Base-by-base conservation (phyloP, 2,888 invertebrate species). In the Thalpophila matura region DNA sequence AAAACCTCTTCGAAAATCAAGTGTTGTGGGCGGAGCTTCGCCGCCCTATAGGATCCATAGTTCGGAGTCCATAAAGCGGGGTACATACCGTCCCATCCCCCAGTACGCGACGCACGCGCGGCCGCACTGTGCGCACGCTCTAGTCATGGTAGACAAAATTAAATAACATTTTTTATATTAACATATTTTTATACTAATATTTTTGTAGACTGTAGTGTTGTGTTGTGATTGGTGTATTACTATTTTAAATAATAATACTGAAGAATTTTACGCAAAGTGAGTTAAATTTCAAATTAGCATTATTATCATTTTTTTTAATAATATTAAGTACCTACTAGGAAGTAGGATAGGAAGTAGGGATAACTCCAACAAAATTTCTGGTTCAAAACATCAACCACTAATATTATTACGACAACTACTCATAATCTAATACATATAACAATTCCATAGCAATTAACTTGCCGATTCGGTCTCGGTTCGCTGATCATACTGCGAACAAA, bases 91-190 rank as follows among this genome's bases (percentile, higher is more conserved):
- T 69, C 69, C 60, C 83, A 53, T 65, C 82, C 83, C 86, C 82
- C 89, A 91, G 90, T 90, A 74, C 70, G 64, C 69, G 78, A 76
- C 83, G 79, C 81, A 82, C 61, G 83, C 83, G 83, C 82, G 78
- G 43, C 16, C 53, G 58, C 75, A 67, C 59, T 37, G 64, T 60
- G 71, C 55, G 46, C 54, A 47, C 47, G 16, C 38, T 54, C 74
- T 77, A 81, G 75, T 78, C 80, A 81, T 81, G 70, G 65, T 62
- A 57, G 53, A 22, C 37, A 57, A 26, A 70, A 57, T 40, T 42
- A 29, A 40, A 42, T 42, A 38, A n/a, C 3, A 16, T 31, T 57
- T 59, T 58, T 33, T 14, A 27, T 4, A 31, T 22, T 38, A n/a
- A 12, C 45, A 10, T 45, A 43, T 45, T 43, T n/a, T 56, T 63